phyloP scores from a whole-genome alignment of 2,888 invertebrate species.

The Tetragonula carbonaria region DNA sequence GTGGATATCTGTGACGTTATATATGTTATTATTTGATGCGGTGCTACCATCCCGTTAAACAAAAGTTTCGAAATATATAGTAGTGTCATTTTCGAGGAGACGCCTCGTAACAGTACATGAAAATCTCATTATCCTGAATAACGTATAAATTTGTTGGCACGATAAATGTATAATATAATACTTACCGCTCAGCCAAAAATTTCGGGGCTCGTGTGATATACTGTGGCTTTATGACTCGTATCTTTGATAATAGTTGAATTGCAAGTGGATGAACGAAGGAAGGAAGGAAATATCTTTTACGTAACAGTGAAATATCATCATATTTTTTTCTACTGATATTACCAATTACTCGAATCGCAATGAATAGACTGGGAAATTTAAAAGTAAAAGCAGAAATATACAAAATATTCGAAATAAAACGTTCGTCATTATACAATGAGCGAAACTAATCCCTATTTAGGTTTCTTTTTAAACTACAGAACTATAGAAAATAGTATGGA shows the following conservation, averaged over 20 bases:
- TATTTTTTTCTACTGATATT: no score
- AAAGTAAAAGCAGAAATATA: no score
- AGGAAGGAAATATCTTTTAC: background rate
- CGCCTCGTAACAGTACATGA: background rate
- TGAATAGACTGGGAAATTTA: no score
- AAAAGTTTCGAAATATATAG: background rate
- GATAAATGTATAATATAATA: background rate
- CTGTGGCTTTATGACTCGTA: no score
- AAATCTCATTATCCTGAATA: conserved; percentile 1
- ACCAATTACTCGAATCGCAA: no score
- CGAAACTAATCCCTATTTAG: no score
- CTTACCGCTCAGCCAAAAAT: background rate
- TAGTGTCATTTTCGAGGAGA: background rate
- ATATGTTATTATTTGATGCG: background rate
- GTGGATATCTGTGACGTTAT: background rate
- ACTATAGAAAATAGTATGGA: no score
- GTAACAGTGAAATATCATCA: background rate
- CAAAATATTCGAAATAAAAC: no score
- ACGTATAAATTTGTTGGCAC: background rate
- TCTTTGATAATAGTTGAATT: background rate
- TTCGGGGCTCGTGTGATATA: background rate
- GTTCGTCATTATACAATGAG: no score
- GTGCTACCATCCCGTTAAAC: background rate
- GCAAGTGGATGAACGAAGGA: background rate
- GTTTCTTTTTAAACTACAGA: no score